phyloP scores from a whole-genome alignment of 1,140 invertebrate species.

The Camponotus floridanus region DNA sequence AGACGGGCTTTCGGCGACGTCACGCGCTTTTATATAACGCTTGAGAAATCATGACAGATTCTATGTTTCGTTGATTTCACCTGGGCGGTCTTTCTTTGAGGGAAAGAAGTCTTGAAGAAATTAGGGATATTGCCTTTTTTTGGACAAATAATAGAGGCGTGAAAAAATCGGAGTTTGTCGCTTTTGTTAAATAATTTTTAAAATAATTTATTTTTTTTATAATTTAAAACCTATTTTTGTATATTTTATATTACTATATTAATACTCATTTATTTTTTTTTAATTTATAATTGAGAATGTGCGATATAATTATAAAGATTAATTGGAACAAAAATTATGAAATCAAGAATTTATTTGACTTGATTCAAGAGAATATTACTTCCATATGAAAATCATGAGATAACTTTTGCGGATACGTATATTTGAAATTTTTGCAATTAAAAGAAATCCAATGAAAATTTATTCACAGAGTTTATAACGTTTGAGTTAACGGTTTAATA shows the following conservation, averaged over 20 bases:
- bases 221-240: not conserved
- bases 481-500: not conserved
- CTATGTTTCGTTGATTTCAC: not conserved
- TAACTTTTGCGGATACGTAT: not conserved
- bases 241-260: not conserved
- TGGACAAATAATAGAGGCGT: not conserved
- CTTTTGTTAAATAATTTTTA: not conserved
- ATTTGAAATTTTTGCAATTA: slow-evolving; percentile 28
- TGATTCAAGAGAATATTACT: not conserved
- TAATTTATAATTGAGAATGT: not conserved
- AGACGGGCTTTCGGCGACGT: slow-evolving; percentile 36
- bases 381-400: not conserved
- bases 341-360: not conserved
- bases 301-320: slow-evolving; percentile 9
- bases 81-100: not conserved
- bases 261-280: not conserved
- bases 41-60: slow-evolving; percentile 58
- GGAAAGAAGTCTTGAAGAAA: not conserved
- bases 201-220: not conserved
- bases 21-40: slow-evolving; percentile 65
- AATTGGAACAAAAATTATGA: not conserved
- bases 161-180: not conserved
- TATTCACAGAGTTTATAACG: not conserved
- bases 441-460: not conserved
- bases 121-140: not conserved